Conservation (phyloP, 2,113 vertebrate species). For the Dromaius novaehollandiae region DNA sequence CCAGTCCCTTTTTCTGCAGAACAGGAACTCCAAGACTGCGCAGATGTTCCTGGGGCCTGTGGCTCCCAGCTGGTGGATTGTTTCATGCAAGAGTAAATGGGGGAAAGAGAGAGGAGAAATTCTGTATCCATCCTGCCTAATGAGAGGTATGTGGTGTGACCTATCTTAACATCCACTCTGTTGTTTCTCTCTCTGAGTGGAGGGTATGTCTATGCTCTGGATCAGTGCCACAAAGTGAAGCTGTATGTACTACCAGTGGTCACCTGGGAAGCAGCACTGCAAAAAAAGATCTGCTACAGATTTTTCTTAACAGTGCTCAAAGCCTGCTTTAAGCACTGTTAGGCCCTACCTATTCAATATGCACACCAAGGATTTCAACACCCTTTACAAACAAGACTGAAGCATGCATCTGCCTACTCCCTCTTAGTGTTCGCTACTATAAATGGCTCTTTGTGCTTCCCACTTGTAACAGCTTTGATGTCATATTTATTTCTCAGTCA, state of each 20-base stretch:
- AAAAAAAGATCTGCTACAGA: not conserved
- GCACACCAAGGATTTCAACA: not conserved
- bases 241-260: rapidly evolving
- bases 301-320: not conserved
- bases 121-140: not conserved
- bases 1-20: not conserved
- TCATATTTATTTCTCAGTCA: not conserved
- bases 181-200: not conserved
- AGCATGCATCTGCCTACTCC: too few relatives aligned
- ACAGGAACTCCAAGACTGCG: not conserved
- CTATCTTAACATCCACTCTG: not conserved
- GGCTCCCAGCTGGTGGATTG: not conserved
- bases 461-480: not conserved
- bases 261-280: not conserved
- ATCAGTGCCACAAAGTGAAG: not conserved
- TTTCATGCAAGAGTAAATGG: not conserved
- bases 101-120: not conserved
- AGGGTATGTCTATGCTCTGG: not conserved
- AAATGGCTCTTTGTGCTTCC: not conserved
- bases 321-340: not conserved
- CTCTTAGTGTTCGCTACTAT: not conserved
- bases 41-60: not conserved
- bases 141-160: not conserved
- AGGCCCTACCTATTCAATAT: not conserved
- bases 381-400: not conserved